Evolutionary conservation across 2,888 invertebrate genomes (phyloP).

Genomic region (Halocaridina rubra): DNA sequence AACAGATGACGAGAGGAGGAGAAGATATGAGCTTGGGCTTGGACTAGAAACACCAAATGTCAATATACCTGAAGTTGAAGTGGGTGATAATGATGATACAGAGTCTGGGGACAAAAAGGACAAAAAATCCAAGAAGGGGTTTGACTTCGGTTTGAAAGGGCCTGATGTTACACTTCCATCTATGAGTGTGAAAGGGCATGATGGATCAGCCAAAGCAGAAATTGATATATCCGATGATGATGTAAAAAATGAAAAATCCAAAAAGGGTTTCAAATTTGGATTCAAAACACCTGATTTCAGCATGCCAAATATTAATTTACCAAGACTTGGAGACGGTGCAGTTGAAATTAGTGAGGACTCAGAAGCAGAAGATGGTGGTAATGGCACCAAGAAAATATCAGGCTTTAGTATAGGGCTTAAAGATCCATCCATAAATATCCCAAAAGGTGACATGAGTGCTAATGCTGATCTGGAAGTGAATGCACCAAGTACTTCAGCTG

Average conservation of each 20-base stretch:
- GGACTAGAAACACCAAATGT: too few relatives aligned
- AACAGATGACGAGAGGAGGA: too few relatives aligned
- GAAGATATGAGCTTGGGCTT: too few relatives aligned
- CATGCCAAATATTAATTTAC: constrained; percentile 20
- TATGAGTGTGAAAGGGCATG: not conserved
- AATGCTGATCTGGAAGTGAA: not conserved
- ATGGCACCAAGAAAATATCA: not conserved
- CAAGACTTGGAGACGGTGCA: not conserved
- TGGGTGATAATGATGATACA: not conserved
- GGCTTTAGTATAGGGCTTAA: not conserved
- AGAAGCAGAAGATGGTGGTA: not conserved
- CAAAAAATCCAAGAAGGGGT: not conserved
- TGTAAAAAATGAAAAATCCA: not conserved
- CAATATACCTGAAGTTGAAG: not conserved
- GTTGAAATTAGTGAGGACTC: not conserved
- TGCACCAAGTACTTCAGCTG: not conserved
- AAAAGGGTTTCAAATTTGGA: constrained; percentile 26
- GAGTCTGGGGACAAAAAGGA: not conserved
- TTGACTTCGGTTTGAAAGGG: not conserved
- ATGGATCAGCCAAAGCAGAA: too few relatives aligned
- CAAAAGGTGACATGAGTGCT: not conserved
- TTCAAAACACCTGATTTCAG: constrained; percentile 29
- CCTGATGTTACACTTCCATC: not conserved
- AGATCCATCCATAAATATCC: not conserved
- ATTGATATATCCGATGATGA: not conserved